Conservation (phyloP, 2,888 invertebrate species). For the Seira sanloemensis region DNA sequence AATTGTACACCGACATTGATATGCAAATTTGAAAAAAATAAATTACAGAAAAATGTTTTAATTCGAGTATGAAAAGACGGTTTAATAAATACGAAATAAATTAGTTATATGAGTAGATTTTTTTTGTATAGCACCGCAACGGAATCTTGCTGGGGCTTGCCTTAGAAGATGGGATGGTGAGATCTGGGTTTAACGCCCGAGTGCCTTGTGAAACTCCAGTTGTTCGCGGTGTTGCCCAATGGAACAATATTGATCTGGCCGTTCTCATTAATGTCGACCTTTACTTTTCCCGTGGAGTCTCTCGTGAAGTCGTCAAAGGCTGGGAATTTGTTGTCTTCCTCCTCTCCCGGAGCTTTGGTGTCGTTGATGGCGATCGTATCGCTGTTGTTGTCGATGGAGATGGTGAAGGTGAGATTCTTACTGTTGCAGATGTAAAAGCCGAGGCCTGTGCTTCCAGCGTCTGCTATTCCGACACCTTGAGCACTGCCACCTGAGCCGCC, state of each 20-base stretch:
- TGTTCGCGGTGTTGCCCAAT: slow-evolving; percentile 38
- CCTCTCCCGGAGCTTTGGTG: background rate
- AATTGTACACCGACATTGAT: no score
- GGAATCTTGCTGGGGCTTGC: background rate
- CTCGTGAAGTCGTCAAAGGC: slow-evolving; percentile 5
- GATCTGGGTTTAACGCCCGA: slow-evolving; percentile 38
- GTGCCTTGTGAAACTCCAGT: slow-evolving; percentile 48
- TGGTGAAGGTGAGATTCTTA: slow-evolving; percentile 51
- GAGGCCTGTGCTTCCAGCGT: slow-evolving; percentile 45
- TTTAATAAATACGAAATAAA: no score
- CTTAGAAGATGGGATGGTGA: slow-evolving; percentile 32
- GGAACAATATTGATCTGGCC: slow-evolving; percentile 47
- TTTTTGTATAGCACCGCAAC: slow-evolving; percentile 24
- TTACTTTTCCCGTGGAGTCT: slow-evolving; percentile 34
- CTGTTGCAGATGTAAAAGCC: slow-evolving; percentile 58
- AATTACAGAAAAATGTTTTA: no score
- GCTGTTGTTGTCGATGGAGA: slow-evolving; percentile 50
- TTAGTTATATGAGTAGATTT: no score
- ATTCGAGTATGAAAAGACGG: no score
- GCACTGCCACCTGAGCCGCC: slow-evolving; percentile 47
- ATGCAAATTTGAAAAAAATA: no score
- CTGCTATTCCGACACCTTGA: slow-evolving; percentile 54
- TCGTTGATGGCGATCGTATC: slow-evolving; percentile 35
- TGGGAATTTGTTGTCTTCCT: background rate
- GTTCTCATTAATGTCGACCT: slow-evolving; percentile 33